Evolutionary conservation across 2,888 invertebrate species (phyloP).

Genomic region (Dromius quadrimaculatus): DNA sequence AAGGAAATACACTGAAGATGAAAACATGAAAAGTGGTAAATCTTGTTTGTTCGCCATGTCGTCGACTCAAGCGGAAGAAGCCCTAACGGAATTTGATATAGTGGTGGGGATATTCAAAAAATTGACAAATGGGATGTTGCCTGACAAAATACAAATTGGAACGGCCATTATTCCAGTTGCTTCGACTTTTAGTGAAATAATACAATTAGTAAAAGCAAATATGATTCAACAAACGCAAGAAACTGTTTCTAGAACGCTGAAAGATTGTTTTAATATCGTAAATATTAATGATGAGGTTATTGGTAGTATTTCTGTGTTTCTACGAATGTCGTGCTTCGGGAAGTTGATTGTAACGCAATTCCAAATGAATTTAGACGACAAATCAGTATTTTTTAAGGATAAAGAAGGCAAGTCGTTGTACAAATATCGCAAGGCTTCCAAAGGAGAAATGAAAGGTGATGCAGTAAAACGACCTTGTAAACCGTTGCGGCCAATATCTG

Average conservation of each 20-base stretch:
- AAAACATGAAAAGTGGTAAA: slow-evolving; percentile 73
- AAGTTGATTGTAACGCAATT: slow-evolving; percentile 75
- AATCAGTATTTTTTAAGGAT: slow-evolving; percentile 66
- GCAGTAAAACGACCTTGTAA: slow-evolving; percentile 7
- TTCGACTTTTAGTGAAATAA: slow-evolving; percentile 72
- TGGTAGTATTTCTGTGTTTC: slow-evolving; percentile 73
- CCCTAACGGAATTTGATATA: slow-evolving; percentile 71
- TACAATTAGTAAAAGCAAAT: slow-evolving; percentile 64
- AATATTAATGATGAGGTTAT: slow-evolving; percentile 68
- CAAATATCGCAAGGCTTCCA: slow-evolving; percentile 62
- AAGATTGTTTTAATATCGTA: slow-evolving; percentile 72
- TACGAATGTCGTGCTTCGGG: slow-evolving; percentile 76
- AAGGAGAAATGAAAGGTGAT: slow-evolving; percentile 34
- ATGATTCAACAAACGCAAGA: slow-evolving; percentile 66
- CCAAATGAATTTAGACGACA: slow-evolving; percentile 68
- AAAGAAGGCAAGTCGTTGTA: slow-evolving; percentile 65
- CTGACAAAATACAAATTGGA: slow-evolving; percentile 74
- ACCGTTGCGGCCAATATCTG: neutral
- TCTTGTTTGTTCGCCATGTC: slow-evolving; percentile 77
- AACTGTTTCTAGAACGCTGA: slow-evolving; percentile 71
- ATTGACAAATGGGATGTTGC: slow-evolving; percentile 73
- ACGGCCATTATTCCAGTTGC: slow-evolving; percentile 72
- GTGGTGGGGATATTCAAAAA: slow-evolving; percentile 72
- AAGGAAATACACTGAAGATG: slow-evolving; percentile 63
- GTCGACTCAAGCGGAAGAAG: slow-evolving; percentile 68